Percentiles rank a stretch among this genome's conserved stretches.
These are phyloP conservation scores for Lophotis ruficrista DNA, from an alignment of 2,113 vertebrate species.

Conservation along the genomic window DNA sequence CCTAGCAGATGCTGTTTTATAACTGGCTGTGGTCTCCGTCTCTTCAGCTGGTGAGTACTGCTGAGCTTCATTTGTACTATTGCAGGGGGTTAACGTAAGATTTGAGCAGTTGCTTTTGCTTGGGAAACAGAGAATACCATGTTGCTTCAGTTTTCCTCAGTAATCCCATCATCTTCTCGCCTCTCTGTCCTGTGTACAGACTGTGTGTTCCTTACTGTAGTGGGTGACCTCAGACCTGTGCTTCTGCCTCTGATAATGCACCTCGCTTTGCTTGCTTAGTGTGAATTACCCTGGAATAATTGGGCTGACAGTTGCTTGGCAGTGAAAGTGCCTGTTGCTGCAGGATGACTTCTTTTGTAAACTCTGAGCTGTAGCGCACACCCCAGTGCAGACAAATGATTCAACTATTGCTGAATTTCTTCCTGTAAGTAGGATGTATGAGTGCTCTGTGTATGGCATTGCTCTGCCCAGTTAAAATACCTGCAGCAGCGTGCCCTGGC, in stretches of 20 bases:
- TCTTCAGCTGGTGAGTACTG: neutral
- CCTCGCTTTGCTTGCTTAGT: neutral
- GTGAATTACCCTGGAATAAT: neutral
- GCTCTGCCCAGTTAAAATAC: neutral
- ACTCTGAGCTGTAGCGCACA: neutral
- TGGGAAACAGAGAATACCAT: neutral
- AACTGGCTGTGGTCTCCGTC: neutral
- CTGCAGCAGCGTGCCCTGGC: neutral
- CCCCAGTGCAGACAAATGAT: neutral
- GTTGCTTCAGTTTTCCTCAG: neutral
- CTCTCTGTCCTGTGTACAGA: neutral
- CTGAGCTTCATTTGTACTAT: neutral
- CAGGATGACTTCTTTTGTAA: neutral
- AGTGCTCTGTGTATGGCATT: neutral
- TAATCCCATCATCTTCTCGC: neutral
- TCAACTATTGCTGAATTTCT: neutral
- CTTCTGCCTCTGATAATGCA: neutral
- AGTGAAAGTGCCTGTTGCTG: neutral
- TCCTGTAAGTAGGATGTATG: neutral
- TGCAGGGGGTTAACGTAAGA: neutral
- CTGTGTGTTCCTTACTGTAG: neutral
- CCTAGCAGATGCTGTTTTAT: neutral
- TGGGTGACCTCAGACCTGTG: neutral
- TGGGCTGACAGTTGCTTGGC: neutral
- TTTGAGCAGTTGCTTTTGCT: neutral